Percentiles rank a stretch among this genome's conserved stretches.
These are phyloP conservation scores for Hymenochirus boettgeri DNA, from an alignment of 2,113 vertebrate species.

Conservation along the genomic window DNA sequence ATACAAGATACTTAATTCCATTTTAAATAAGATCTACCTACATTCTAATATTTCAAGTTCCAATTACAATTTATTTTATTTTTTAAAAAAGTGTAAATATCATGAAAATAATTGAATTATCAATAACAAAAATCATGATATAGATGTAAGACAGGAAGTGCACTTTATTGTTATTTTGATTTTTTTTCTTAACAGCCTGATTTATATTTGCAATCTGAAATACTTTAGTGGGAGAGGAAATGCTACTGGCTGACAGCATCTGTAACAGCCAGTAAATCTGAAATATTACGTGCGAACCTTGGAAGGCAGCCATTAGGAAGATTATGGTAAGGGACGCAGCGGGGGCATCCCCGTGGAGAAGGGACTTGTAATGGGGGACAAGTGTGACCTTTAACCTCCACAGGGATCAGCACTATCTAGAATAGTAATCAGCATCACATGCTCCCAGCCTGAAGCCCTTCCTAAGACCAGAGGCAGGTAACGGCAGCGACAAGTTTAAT, in stretches of 20 bases:
- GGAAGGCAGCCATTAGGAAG: constrained; percentile 64
- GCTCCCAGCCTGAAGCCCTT: constrained; percentile 36
- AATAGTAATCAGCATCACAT: constrained; percentile 63
- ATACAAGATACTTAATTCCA: too few species aligned
- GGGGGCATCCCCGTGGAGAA: constrained; percentile 60
- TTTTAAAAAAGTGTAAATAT: too few species aligned
- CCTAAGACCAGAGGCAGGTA: constrained; percentile 34
- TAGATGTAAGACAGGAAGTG: not conserved
- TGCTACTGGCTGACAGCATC: constrained; percentile 66
- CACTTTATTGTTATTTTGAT: constrained; percentile 29
- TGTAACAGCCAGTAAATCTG: constrained; percentile 76
- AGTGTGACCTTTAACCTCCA: constrained; percentile 76
- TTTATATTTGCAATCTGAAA: constrained; percentile 60
- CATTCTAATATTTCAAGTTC: too few species aligned
- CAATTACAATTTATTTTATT: too few species aligned
- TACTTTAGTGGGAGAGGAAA: constrained; percentile 55
- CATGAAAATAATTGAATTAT: too few species aligned
- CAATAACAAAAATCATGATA: not conserved
- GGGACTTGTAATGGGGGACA: constrained; percentile 70
- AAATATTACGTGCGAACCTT: constrained; percentile 80
- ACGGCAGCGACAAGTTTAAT: constrained; percentile 39
- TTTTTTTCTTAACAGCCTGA: constrained; percentile 30
- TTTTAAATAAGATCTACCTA: too few species aligned
- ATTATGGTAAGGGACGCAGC: constrained; percentile 54
- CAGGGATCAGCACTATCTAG: constrained; percentile 53